Conservation (phyloP, 2,113 vertebrate genomes). For the Laticauda laticaudata region DNA sequence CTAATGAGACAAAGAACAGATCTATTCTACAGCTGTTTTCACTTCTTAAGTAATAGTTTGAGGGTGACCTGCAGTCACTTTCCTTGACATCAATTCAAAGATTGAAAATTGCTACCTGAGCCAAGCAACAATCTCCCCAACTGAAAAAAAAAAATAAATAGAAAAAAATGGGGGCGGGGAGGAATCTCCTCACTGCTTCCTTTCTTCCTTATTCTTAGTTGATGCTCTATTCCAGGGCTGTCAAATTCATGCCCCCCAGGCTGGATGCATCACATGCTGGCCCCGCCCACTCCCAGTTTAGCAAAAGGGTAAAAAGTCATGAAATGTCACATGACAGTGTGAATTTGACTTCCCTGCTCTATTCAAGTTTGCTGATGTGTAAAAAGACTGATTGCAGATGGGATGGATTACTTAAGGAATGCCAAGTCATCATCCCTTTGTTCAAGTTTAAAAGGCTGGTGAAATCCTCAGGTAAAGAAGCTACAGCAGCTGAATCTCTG, state of each 20-base stretch:
- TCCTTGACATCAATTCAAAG: background rate
- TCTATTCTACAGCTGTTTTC: background rate
- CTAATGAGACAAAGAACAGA: background rate
- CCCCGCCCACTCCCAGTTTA: no score
- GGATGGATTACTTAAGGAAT: background rate
- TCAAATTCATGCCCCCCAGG: accelerated
- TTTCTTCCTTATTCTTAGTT: background rate
- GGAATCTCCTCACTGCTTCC: background rate
- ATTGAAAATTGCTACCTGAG: background rate
- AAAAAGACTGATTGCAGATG: background rate
- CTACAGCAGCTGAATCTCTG: background rate
- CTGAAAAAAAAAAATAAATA: background rate
- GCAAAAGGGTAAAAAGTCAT: no score
- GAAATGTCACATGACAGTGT: accelerated
- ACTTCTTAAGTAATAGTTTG: background rate
- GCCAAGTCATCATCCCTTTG: background rate
- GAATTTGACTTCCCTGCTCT: background rate
- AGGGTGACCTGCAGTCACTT: background rate
- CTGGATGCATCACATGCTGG: no score
- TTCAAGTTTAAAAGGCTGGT: background rate
- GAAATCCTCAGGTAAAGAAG: background rate
- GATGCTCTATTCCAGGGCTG: background rate
- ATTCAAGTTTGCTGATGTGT: background rate
- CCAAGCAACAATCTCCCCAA: background rate
- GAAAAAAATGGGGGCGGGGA: background rate